phyloP scores from a whole-genome alignment of 2,888 invertebrate genomes.

The Patella pellucida region DNA sequence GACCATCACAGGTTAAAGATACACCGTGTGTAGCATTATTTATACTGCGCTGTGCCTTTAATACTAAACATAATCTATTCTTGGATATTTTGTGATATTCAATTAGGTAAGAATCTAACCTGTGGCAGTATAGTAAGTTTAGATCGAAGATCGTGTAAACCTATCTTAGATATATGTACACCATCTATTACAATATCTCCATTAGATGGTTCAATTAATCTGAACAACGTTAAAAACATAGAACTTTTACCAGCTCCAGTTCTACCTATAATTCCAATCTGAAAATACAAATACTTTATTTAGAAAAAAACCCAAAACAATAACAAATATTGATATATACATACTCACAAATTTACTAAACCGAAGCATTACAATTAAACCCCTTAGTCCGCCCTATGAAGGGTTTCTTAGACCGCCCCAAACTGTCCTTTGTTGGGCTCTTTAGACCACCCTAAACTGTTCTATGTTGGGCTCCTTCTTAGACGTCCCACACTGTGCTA shows the following conservation, averaged over 20 bases:
- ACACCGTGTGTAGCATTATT: too few species aligned
- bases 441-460: too few species aligned
- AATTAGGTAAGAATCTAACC: not conserved
- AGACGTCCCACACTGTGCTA: too few species aligned
- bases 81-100: too few species aligned
- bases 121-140: constrained; percentile 2
- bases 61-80: too few species aligned
- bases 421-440: too few species aligned
- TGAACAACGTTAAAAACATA: not conserved
- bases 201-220: not conserved
- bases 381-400: too few species aligned
- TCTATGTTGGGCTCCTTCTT: too few species aligned
- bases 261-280: not conserved
- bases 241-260: constrained; percentile 6
- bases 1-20: too few species aligned
- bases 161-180: not conserved
- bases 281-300: not conserved
- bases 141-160: not conserved
- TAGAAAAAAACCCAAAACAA: too few species aligned
- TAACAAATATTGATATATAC: not conserved
- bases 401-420: too few species aligned
- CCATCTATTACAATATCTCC: constrained; percentile 7
- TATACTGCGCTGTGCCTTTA: too few species aligned
- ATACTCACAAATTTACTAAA: not conserved
- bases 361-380: not conserved